Evolutionary conservation across 2,113 vertebrate species (phyloP).

Genomic region (cattle (Bos taurus)): DNA sequence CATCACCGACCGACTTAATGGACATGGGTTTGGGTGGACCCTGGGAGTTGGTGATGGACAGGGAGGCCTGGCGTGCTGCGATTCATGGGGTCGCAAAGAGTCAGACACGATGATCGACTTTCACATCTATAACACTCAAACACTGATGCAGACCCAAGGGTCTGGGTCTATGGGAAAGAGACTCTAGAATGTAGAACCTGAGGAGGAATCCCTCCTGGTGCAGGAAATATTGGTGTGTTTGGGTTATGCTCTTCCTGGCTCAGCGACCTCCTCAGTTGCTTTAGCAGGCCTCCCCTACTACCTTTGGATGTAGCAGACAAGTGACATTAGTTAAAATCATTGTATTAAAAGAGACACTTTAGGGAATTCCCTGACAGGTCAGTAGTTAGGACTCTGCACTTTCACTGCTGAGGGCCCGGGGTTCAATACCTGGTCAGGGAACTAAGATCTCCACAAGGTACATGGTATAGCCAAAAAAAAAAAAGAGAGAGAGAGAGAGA

Average conservation of each 20-base stretch:
- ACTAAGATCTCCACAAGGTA: not conserved
- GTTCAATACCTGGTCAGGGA: not conserved
- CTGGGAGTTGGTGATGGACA: not conserved
- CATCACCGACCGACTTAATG: not conserved
- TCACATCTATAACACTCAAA: not conserved
- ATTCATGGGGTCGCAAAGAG: not conserved
- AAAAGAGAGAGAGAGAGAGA: not conserved
- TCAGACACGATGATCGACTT: rapidly evolving
- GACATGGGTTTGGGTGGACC: not conserved
- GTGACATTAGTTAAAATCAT: not conserved
- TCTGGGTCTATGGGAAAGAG: not conserved
- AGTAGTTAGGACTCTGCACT: not conserved
- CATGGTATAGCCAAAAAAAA: not conserved
- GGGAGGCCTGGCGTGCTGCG: not conserved
- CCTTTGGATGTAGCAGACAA: not conserved
- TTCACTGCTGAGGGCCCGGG: not conserved
- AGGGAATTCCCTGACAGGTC: not conserved
- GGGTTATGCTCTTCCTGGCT: not conserved
- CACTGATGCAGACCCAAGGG: not conserved
- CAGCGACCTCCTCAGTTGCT: not conserved
- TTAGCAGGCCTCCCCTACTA: not conserved
- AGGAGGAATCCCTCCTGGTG: not conserved
- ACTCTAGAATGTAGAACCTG: not conserved
- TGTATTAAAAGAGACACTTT: not conserved
- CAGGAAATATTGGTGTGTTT: not conserved